Base-by-base conservation (phyloP, 2,113 vertebrate species). In the Hylia prasina region DNA sequence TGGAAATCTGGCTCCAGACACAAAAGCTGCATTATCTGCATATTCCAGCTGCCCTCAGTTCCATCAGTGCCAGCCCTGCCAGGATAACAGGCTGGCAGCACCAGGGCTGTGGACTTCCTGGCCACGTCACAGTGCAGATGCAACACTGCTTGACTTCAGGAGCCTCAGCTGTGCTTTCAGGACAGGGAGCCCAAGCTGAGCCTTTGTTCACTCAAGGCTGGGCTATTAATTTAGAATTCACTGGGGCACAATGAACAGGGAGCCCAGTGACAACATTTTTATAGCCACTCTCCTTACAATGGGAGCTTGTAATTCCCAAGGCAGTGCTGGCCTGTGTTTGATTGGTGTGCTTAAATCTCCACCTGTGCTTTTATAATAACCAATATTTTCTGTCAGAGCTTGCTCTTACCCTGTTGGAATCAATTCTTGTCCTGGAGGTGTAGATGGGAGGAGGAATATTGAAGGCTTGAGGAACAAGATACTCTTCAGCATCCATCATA, bases 401-500 rank as follows among this genome's bases (percentile, higher is more conserved):
- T 35, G 40, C 85, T 94, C 99, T 99, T 98, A 99, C 99, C 98
- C 98, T 98, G 95, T 99, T 99, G 78, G 99, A 99, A 97, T 99
- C 99, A 37, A 99, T 98, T 69, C 98, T 98, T 91, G 98, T 97
- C 95, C 98, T 98, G 71, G 98, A 97, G 8, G 98, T 98, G 64
- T 98, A 98, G 31, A 99, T 98, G 22, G 98, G 98, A 40, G 99
- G 99, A 81, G 99, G 99, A 77, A 99, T 98, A 96, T 98, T 99
- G 97, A 99, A 99, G 65, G 98, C 98, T 40, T 98, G 99, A 71
- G 99, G 99, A 42, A 99, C 99, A 87, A 99, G 97, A 76, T 99
- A 99, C 93, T 99, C 99, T 70, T 99, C 99, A 16, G 99, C 99
- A 92, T 99, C 99, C 99, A 99, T 99, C 98, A 99, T 97, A 76